Conservation (phyloP, 2,797 vertebrate genomes). For the Chelon labrosus region DNA sequence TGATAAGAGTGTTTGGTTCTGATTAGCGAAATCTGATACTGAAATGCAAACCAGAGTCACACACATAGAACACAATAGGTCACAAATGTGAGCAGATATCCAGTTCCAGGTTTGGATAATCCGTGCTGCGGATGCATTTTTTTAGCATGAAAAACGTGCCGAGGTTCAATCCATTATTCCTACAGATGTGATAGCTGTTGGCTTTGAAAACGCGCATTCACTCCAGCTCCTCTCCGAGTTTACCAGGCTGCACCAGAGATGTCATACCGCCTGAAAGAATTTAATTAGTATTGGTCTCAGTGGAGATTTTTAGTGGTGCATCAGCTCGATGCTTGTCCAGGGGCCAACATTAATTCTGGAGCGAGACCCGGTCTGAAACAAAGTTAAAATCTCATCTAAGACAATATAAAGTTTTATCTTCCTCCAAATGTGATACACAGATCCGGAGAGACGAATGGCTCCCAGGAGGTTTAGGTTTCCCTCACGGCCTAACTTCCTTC, state of each 20-base stretch:
- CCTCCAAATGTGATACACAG: conserved; percentile 65
- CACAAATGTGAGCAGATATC: conserved; percentile 9
- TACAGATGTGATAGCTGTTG: conserved; percentile 28
- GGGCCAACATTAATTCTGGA: conserved; percentile 55
- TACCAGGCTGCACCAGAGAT: conserved; percentile 47
- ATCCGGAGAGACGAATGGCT: conserved; percentile 64
- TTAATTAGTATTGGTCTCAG: conserved; percentile 54
- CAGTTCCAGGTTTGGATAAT: background rate
- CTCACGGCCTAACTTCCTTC: conserved; percentile 60
- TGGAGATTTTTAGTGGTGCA: conserved; percentile 52
- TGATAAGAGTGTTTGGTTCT: conserved; percentile 24
- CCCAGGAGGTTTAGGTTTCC: conserved; percentile 68
- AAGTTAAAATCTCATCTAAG: conserved; percentile 72
- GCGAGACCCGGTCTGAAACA: conserved; percentile 49
- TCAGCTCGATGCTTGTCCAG: conserved; percentile 59
- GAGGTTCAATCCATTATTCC: conserved; percentile 24
- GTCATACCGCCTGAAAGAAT: conserved; percentile 52
- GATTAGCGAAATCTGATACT: conserved; percentile 21
- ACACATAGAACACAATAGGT: conserved; percentile 5
- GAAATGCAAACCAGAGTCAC: background rate
- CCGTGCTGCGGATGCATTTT: background rate
- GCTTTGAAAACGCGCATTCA: conserved; percentile 22
- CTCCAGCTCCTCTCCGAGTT: conserved; percentile 24
- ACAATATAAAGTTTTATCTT: conserved; percentile 72
- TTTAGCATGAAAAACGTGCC: too few species aligned